A percentile compares a stretch with the other conserved stretches of the same genome.
phyloP scores from a whole-genome alignment of 35 echinoderm and acorn worm genomes.

The Diadema setosum region DNA sequence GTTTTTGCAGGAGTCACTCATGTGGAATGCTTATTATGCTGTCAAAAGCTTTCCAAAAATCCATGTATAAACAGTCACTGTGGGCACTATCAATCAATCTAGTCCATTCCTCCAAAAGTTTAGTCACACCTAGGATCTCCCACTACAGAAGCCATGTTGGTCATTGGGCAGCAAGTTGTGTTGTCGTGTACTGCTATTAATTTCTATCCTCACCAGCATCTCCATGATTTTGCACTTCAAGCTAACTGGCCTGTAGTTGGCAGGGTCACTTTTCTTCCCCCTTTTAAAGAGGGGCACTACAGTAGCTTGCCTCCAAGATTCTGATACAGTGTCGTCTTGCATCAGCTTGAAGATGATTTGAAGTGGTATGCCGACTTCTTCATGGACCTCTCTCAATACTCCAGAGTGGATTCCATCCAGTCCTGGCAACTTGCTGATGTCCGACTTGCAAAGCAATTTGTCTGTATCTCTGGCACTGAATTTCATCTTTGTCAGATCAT shows the following conservation, averaged over 20 bases:
- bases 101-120: slow-evolving; percentile 13
- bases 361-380: neutral
- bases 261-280: neutral
- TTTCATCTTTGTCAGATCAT: neutral
- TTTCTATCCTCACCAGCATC: neutral
- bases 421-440: neutral
- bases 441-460: neutral
- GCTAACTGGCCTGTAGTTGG: neutral
- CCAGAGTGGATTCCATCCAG: neutral
- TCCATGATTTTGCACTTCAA: slow-evolving; percentile 30
- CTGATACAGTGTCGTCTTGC: neutral
- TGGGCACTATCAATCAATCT: slow-evolving; percentile 21
- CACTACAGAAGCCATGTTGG: slow-evolving; percentile 33
- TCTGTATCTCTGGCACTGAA: neutral
- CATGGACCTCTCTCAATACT: neutral
- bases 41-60: slow-evolving; percentile 40
- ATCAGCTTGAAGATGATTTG: neutral
- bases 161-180: slow-evolving; percentile 4
- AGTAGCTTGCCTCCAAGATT: neutral
- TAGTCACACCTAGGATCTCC: neutral
- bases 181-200: neutral
- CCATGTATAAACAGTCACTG: neutral
- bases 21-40: slow-evolving; percentile 14
- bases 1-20: slow-evolving; percentile 1
- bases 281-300: neutral